Conservation (phyloP, 2,888 invertebrate species). For the Spatulosminthurus flaviceps region DNA sequence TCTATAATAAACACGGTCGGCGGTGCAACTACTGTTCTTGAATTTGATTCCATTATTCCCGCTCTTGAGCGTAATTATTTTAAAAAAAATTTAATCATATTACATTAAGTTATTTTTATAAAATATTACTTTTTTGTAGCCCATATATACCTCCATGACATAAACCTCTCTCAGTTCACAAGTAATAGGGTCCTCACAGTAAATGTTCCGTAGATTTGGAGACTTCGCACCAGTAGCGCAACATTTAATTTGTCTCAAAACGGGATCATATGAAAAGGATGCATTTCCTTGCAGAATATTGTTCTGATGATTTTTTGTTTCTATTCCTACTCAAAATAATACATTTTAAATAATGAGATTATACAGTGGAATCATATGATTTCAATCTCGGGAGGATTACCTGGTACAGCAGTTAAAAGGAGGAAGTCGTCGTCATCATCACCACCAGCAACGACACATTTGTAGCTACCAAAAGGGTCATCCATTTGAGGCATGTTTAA, state of each 20-base stretch:
- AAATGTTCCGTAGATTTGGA: slow-evolving; percentile 57
- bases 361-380: too few species aligned
- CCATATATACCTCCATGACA: slow-evolving; percentile 55
- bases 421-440: slow-evolving; percentile 51
- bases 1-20: slow-evolving; percentile 42
- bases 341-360: too few species aligned
- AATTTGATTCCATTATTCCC: slow-evolving; percentile 45
- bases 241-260: slow-evolving; percentile 56
- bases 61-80: too few species aligned
- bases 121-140: too few species aligned
- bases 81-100: too few species aligned
- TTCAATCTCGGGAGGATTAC: too few species aligned
- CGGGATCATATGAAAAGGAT: slow-evolving; percentile 55
- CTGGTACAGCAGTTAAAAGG: slow-evolving; percentile 41
- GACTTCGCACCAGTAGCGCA: slow-evolving; percentile 59
- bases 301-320: slow-evolving; percentile 22
- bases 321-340: too few species aligned
- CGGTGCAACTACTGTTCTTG: slow-evolving; percentile 48
- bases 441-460: slow-evolving; percentile 56
- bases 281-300: slow-evolving; percentile 55
- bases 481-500: slow-evolving; percentile 53
- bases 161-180: slow-evolving; percentile 57
- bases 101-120: too few species aligned
- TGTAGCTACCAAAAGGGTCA: slow-evolving; percentile 56
- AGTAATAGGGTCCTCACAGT: slow-evolving; percentile 58